These are phyloP conservation scores for Mystacornis crossleyi DNA, from an alignment of 2,113 vertebrate genomes.

Conservation along the genomic window DNA sequence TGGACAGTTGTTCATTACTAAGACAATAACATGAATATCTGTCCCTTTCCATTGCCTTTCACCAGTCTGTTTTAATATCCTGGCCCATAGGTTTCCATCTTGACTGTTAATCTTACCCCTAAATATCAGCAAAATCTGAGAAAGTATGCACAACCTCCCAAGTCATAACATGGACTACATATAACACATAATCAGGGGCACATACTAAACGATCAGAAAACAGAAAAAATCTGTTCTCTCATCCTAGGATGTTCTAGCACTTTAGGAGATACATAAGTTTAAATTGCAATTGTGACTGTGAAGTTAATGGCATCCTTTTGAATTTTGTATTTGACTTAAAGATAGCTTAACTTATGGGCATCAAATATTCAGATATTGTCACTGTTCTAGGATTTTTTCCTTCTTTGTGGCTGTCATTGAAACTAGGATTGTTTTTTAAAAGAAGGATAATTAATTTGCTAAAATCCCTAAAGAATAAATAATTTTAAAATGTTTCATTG, in stretches of 20 bases:
- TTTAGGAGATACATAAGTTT: background rate
- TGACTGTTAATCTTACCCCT: background rate
- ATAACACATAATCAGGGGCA: background rate
- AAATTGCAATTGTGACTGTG: background rate
- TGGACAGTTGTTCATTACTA: background rate
- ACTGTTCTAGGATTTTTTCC: background rate
- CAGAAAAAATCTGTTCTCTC: background rate
- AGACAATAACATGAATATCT: background rate
- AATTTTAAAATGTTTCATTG: background rate
- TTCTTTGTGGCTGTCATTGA: background rate
- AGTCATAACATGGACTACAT: background rate
- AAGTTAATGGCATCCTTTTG: background rate
- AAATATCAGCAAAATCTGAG: background rate
- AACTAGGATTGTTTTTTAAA: background rate
- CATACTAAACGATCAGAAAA: background rate
- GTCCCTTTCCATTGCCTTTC: background rate
- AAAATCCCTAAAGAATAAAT: background rate
- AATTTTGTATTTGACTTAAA: background rate
- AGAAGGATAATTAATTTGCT: background rate
- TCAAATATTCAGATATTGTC: background rate
- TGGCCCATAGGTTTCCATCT: background rate
- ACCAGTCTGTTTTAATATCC: background rate
- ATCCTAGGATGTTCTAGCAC: background rate
- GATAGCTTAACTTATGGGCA: background rate
- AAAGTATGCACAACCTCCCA: background rate